A percentile compares a stretch with the other conserved stretches of the same genome.
These are phyloP conservation scores for Amphiduros pacificus DNA, from an alignment of 2,888 invertebrate genomes.

Conservation along the genomic window DNA sequence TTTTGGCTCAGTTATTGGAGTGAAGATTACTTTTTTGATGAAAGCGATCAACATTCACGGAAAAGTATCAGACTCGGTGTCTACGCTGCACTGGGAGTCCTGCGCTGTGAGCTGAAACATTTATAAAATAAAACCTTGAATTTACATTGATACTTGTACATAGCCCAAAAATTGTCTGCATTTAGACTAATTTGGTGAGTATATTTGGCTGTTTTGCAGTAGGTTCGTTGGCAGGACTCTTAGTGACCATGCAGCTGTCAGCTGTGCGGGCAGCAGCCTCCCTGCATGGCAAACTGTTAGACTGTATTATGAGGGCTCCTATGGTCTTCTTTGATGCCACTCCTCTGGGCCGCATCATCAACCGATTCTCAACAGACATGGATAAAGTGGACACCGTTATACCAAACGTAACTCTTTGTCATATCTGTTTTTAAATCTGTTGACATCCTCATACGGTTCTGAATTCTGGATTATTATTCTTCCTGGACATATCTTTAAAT, in stretches of 20 bases:
- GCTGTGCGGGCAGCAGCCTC: constrained; percentile 19
- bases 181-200: too few relatives aligned
- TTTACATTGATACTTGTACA: too few relatives aligned
- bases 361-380: constrained; percentile 46
- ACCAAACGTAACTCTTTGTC: constrained; percentile 30
- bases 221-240: constrained; percentile 15
- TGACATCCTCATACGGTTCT: too few relatives aligned
- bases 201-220: constrained; percentile 18
- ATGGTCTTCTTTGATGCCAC: constrained; percentile 49
- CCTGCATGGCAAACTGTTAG: constrained; percentile 24
- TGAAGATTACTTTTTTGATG: constrained; percentile 27
- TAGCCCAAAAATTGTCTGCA: too few relatives aligned
- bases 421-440: too few relatives aligned
- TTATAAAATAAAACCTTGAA: neutral
- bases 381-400: constrained; percentile 40
- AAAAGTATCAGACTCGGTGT: constrained; percentile 59
- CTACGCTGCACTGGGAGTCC: constrained; percentile 58
- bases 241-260: constrained; percentile 17
- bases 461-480: too few relatives aligned
- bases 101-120: too few relatives aligned
- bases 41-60: constrained; percentile 34
- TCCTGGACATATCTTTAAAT: too few relatives aligned
- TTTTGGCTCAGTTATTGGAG: constrained; percentile 45
- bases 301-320: constrained; percentile 42
- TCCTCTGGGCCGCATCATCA: constrained; percentile 46